Base-by-base conservation (phyloP, 2,888 invertebrate species). In the Chaetogeoica ovagalla region DNA sequence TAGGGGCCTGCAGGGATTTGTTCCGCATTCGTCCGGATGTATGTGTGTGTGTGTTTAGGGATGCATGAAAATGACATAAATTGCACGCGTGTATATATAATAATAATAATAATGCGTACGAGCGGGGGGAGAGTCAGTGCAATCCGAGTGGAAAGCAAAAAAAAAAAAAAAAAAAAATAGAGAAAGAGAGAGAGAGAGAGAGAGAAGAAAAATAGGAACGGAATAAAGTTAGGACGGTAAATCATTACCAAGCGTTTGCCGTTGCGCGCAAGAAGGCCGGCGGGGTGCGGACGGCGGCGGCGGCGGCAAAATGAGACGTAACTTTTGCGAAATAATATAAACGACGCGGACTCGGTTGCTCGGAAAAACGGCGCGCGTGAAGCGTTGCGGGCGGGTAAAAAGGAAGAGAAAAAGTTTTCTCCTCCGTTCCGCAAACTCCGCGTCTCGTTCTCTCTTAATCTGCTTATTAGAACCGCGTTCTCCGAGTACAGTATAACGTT, bases 211-310 rank as follows among this genome's bases (percentile, higher is more conserved):
- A 69, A 68, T 59, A 66, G 66, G 43, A 68, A 68, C 75, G 30
- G 75, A 76, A 76, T 76, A 68, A 79, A 79, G 79, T 79, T 71
- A 79, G 63, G 23, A 19, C 63, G 63, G 79, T 79, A 79, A 79
- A 79, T 79, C 79, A 79, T 79, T 79, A 79, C 71, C 55, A 55
- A 79, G 63, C 70, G 43, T 76, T 30, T 59, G 63, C 74, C 57
- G 11, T 74, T 74, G 52, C n/a, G 63, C 1, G n/a, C 37, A 55
- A 30, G 9, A 2, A 15, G 30, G 17, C 17, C 15, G 59, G 21
- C 21, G 59, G 4, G 37, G 7, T 9, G n/a, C 30, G 48, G 43
- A 11, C 48, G 52, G 52, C 0, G 52, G 37, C 23, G 11, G 7
- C 48, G 19, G 15, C n/a, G n/a, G 30, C 30, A 52, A 79, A 79